Conservation (phyloP, 2,888 invertebrate species). For the Pseudococcus jackbeardsleyi region DNA sequence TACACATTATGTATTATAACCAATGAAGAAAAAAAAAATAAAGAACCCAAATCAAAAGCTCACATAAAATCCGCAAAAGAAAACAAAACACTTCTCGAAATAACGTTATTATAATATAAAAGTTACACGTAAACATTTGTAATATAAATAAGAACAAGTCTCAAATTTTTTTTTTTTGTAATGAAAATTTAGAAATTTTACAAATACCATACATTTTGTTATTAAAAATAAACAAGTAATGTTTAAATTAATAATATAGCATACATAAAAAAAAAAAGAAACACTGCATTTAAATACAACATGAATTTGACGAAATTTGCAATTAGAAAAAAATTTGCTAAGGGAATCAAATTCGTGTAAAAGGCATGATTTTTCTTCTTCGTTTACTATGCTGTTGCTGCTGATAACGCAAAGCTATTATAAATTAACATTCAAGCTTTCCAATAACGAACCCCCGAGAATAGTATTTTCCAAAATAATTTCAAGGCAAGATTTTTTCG, state of each 20-base stretch:
- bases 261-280: conserved; percentile 28
- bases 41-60: conserved; percentile 59
- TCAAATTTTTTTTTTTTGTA: conserved; percentile 32
- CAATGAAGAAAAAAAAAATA: conserved; percentile 58
- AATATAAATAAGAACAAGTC: conserved; percentile 55
- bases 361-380: conserved; percentile 22
- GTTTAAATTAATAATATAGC: conserved; percentile 25
- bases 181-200: conserved; percentile 57
- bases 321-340: not conserved
- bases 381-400: not conserved
- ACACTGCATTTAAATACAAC: conserved; percentile 32
- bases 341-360: conserved; percentile 14
- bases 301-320: conserved; percentile 37
- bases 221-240: conserved; percentile 50
- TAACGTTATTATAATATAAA: conserved; percentile 57
- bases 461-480: not conserved
- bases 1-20: conserved; percentile 58
- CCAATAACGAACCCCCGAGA: not conserved
- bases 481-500: conserved; percentile 3
- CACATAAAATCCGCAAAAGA: conserved; percentile 61
- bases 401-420: not conserved
- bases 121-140: conserved; percentile 53
- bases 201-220: conserved; percentile 53
- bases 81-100: conserved; percentile 60
- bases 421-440: conserved; percentile 28